A percentile compares a stretch with the other conserved stretches of the same genome.
Evolutionary conservation across 2,888 invertebrate species (phyloP).

Genomic region (Epirrhoe alternata): DNA sequence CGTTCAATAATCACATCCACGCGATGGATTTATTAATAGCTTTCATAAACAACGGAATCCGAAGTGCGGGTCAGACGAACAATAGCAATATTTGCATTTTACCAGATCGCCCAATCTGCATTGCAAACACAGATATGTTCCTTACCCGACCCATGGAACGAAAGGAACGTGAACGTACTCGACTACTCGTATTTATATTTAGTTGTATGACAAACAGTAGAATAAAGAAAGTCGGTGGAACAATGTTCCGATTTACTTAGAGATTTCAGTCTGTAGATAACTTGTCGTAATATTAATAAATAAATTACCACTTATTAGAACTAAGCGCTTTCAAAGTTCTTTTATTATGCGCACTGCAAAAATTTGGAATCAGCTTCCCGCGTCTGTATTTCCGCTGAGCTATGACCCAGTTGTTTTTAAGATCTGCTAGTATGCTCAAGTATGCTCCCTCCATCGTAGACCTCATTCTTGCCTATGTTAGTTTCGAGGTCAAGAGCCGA

Average conservation of each 20-base stretch:
- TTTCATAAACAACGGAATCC: conserved; percentile 35
- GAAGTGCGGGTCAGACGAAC: conserved; percentile 49
- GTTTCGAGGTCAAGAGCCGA: too few relatives aligned
- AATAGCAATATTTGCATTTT: conserved; percentile 73
- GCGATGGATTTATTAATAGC: conserved; percentile 34
- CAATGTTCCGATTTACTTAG: neutral
- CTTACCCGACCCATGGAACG: conserved; percentile 53
- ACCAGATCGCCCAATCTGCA: conserved; percentile 76
- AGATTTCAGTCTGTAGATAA: neutral
- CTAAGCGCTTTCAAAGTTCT: too few relatives aligned
- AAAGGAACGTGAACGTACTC: too few relatives aligned
- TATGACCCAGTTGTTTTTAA: too few relatives aligned
- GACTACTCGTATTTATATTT: neutral
- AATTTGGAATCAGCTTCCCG: too few relatives aligned
- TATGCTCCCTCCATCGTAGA: too few relatives aligned
- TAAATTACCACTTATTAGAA: too few relatives aligned
- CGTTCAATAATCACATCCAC: conserved; percentile 19
- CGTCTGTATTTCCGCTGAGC: too few relatives aligned
- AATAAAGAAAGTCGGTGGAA: neutral
- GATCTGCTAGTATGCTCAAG: too few relatives aligned
- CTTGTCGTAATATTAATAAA: too few relatives aligned
- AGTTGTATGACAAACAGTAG: neutral
- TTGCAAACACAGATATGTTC: conserved; percentile 69
- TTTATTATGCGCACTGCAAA: too few relatives aligned
- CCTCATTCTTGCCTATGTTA: too few relatives aligned